Evolutionary conservation across 92 coral and sea anemone genomes (phyloP), one percentile per base, ranked within the genome.

Genomic region (Phenganax stokvisi): DNA sequence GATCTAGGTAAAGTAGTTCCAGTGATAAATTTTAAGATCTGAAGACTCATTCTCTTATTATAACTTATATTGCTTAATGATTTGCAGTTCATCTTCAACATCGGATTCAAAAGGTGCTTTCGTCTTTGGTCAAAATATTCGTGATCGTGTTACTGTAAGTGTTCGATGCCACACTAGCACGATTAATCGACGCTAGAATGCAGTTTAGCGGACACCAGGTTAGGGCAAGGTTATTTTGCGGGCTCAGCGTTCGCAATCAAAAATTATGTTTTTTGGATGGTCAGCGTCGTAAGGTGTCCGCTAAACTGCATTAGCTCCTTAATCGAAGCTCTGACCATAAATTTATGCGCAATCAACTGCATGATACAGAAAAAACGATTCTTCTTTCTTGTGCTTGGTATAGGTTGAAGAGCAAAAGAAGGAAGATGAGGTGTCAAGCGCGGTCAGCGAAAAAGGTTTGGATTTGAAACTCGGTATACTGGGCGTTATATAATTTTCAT

Each of bases 61-160:
- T 37, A 37, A 37, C 47, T 2, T 37, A 37, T 37, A 13, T 2
- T 68, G 54, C 53, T 68, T 61, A 61, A 61, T 20, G 12, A 81
- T 31, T 60, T 54, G 31, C 72, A 71, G 63, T 27, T 86, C 92
- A 25, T 83, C 92, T 12, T 68, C 89, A 31, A 75, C 88, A 10
- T 84, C 85, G 47, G 77, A 91, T 13, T 77, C 91, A 17, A 78
- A 89, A 82, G 90, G 92, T 57, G 85, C 87, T 56, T 94, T 94
- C 89, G 91, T 94, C 27, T 94, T 94, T 89, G 98, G 98, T 56
- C 91, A 93, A 85, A 94, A 94, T 87, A 91, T 94, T 89, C 82
- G 92, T 57, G 97, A 89, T 9, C 89, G 98, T 71, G 98, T 94
- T 31, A 81, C 80, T 88, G 98, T 94, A 57, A 83, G 94, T 71